These are phyloP conservation scores for Sturmia bella DNA, from an alignment of 2,888 invertebrate species.

Conservation along the genomic window DNA sequence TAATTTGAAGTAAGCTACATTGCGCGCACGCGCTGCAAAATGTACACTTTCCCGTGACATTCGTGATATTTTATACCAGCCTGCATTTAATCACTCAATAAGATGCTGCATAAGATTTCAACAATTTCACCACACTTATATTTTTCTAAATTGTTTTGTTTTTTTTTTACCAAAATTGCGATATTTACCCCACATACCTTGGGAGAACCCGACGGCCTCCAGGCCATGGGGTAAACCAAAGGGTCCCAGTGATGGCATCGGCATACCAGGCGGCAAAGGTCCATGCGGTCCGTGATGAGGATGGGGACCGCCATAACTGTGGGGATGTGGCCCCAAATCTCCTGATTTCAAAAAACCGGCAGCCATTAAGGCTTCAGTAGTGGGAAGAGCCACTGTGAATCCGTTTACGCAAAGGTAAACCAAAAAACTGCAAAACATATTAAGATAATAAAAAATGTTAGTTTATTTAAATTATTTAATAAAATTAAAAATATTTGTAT, in stretches of 20 bases:
- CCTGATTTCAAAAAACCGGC: slow-evolving; percentile 82
- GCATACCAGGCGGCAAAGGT: slow-evolving; percentile 82
- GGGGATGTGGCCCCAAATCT: slow-evolving; percentile 82
- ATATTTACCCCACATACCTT: slow-evolving; percentile 83
- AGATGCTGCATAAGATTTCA: background rate
- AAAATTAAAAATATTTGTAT: background rate
- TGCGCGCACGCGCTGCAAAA: too few relatives aligned
- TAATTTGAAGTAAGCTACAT: too few relatives aligned
- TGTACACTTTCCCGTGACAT: too few relatives aligned
- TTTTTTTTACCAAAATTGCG: slow-evolving; percentile 75
- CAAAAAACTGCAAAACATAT: slow-evolving; percentile 57
- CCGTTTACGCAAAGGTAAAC: slow-evolving; percentile 71
- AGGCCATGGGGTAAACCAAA: slow-evolving; percentile 82
- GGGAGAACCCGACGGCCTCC: slow-evolving; percentile 82
- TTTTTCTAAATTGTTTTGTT: slow-evolving; percentile 20
- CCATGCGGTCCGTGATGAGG: slow-evolving; percentile 82
- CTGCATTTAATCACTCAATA: too few relatives aligned
- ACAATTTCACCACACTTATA: slow-evolving; percentile 65
- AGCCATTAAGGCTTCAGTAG: slow-evolving; percentile 82
- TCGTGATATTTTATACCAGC: too few relatives aligned
- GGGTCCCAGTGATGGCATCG: slow-evolving; percentile 82
- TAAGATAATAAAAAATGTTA: slow-evolving; percentile 29
- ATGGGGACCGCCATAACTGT: slow-evolving; percentile 82
- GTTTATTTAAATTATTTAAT: slow-evolving; percentile 37
- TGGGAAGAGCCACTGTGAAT: slow-evolving; percentile 82